phyloP scores from a whole-genome alignment of 2,888 invertebrate species.

The Parascotia fuliginaria region DNA sequence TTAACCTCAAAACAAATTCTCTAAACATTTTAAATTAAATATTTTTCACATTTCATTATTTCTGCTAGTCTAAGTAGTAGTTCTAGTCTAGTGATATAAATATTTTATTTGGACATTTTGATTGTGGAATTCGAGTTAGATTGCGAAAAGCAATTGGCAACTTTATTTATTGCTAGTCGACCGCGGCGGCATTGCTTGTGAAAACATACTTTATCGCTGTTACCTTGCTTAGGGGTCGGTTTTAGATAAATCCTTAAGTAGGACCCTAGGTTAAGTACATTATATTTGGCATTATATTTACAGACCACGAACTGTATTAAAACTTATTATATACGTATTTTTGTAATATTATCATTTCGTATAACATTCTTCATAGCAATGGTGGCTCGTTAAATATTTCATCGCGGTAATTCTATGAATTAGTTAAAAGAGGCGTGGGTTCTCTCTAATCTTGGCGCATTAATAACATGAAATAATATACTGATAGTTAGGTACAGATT shows the following conservation, averaged over 20 bases:
- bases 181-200: conserved; percentile 40
- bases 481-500: background rate
- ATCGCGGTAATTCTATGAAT: background rate
- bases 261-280: conserved; percentile 30
- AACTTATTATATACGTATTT: conserved; percentile 9
- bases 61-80: no score
- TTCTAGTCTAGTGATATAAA: conserved; percentile 9
- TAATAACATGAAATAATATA: background rate
- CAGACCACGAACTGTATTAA: conserved; percentile 14
- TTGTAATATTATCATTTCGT: conserved; percentile 1
- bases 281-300: conserved; percentile 16
- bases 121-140: conserved; percentile 36
- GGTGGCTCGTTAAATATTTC: background rate
- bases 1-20: background rate
- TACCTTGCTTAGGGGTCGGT: conserved; percentile 39
- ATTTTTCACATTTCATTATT: no score
- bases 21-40: background rate
- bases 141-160: conserved; percentile 40
- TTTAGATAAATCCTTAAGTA: conserved; percentile 44
- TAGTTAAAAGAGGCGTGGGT: background rate
- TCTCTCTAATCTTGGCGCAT: background rate
- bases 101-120: conserved; percentile 21
- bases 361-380: background rate
- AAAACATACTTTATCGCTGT: conserved; percentile 45
- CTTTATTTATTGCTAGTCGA: conserved; percentile 42